Percentiles rank a stretch among this genome's conserved stretches.
Conservation (phyloP, 2,888 invertebrate genomes). For the Eupithecia abbreviata region DNA sequence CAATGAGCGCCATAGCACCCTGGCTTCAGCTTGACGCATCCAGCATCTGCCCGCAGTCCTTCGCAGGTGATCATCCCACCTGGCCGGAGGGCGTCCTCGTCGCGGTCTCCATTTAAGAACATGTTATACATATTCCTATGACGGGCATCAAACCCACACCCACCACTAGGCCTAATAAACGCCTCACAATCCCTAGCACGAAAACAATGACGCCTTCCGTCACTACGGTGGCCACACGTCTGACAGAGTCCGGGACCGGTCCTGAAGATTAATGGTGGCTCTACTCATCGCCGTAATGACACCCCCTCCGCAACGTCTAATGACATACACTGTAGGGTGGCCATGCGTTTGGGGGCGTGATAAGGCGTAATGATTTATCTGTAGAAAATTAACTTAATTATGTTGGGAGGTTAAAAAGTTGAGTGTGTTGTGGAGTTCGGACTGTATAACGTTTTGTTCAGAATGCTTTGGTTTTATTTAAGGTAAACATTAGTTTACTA, state of each 20-base stretch:
- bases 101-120: too few species aligned
- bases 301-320: slow-evolving; percentile 77
- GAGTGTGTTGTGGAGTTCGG: background rate
- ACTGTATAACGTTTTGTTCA: background rate
- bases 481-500: too few species aligned
- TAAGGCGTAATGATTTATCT: slow-evolving; percentile 19
- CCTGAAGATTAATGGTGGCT: slow-evolving; percentile 79
- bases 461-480: background rate
- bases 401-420: background rate
- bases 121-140: background rate
- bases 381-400: slow-evolving; percentile 9
- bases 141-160: background rate
- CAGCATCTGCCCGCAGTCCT: too few species aligned
- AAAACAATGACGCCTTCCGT: slow-evolving; percentile 32
- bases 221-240: slow-evolving; percentile 77
- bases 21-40: too few species aligned
- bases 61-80: too few species aligned
- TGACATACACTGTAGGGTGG: slow-evolving; percentile 76
- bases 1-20: too few species aligned
- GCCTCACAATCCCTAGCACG: slow-evolving; percentile 27
- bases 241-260: slow-evolving; percentile 79
- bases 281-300: slow-evolving; percentile 83
- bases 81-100: too few species aligned
- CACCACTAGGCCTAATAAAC: slow-evolving; percentile 17
- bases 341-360: slow-evolving; percentile 23